Conservation (phyloP, 1,140 invertebrate genomes). For the Procambarus virginalis region DNA sequence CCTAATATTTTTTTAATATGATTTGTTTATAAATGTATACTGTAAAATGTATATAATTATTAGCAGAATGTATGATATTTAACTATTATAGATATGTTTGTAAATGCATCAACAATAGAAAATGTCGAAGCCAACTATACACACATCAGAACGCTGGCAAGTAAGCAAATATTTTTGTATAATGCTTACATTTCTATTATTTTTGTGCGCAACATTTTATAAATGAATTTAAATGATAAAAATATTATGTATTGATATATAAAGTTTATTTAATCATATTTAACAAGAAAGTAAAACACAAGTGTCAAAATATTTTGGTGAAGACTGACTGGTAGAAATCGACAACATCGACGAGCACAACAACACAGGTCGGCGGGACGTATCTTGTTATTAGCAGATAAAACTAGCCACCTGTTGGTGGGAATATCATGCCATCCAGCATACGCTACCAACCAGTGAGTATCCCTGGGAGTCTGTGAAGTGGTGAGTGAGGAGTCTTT, state of each 20-base stretch:
- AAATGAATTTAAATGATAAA: neutral
- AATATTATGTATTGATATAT: neutral
- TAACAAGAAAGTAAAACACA: neutral
- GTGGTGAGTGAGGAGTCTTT: too few species aligned
- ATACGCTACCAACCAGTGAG: constrained; percentile 60
- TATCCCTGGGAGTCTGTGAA: neutral
- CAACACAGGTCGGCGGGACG: constrained; percentile 5
- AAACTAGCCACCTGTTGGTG: constrained; percentile 14
- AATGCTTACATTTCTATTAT: neutral
- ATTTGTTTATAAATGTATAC: too few species aligned
- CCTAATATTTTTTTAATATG: too few species aligned
- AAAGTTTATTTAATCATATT: neutral
- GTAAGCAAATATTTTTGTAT: neutral
- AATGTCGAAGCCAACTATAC: neutral
- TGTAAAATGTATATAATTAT: too few species aligned
- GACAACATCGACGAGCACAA: constrained; percentile 38
- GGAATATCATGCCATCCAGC: constrained; percentile 48
- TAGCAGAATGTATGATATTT: too few species aligned
- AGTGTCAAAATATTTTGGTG: neutral
- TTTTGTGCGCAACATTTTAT: too few species aligned
- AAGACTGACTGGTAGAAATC: neutral
- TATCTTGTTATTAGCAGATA: neutral
- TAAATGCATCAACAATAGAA: too few species aligned
- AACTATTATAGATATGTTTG: too few species aligned
- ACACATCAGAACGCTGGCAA: neutral